These are phyloP conservation scores for Sesamia nonagrioides DNA, from an alignment of 1,140 invertebrate species.

Conservation along the genomic window DNA sequence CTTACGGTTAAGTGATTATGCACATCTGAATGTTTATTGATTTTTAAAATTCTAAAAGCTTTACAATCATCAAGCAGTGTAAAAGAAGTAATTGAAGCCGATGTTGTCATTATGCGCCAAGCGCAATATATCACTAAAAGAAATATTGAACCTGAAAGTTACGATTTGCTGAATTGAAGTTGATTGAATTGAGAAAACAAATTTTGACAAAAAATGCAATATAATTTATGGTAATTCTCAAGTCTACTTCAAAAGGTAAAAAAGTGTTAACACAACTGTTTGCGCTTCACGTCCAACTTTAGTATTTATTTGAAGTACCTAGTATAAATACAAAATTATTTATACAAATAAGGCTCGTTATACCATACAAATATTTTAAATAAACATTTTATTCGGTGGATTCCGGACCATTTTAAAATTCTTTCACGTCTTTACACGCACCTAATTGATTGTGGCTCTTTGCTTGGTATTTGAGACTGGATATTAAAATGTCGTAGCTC, in stretches of 20 bases:
- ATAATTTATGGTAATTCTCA: too few relatives aligned
- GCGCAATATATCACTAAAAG: too few relatives aligned
- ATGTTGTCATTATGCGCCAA: too few relatives aligned
- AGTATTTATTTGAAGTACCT: conserved; percentile 4
- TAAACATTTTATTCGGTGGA: not conserved
- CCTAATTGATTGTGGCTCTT: conserved; percentile 9
- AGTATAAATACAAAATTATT: conserved; percentile 10
- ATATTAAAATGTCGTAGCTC: not conserved
- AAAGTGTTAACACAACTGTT: conserved; percentile 14
- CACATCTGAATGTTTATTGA: too few relatives aligned
- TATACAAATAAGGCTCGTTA: conserved; percentile 27
- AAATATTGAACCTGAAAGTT: too few relatives aligned
- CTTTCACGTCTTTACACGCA: conserved; percentile 5
- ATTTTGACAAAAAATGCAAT: not conserved
- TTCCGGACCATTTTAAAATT: not conserved
- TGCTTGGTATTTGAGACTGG: not conserved
- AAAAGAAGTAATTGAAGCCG: too few relatives aligned
- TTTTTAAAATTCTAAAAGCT: too few relatives aligned
- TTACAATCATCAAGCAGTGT: too few relatives aligned
- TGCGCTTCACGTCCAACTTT: not conserved
- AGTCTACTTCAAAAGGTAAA: not conserved
- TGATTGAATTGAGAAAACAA: not conserved
- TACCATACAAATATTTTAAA: conserved; percentile 10
- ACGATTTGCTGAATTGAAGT: not conserved
- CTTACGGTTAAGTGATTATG: too few relatives aligned